phyloP scores from a whole-genome alignment of 2,113 vertebrate genomes.

The Passerina amoena region DNA sequence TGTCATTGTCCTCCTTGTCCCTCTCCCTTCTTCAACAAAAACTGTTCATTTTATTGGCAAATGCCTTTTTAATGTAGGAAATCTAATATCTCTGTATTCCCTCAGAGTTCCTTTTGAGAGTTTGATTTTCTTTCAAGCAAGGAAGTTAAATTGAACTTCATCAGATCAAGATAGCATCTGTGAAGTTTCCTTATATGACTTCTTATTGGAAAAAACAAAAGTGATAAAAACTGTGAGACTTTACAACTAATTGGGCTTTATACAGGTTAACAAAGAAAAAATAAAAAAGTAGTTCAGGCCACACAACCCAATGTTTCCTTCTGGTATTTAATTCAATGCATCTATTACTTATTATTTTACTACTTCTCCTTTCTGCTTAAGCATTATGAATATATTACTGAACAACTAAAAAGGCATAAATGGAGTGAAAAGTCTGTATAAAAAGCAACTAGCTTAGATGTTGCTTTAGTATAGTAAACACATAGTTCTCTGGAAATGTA shows the following conservation, averaged over 20 bases:
- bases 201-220: background rate
- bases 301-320: background rate
- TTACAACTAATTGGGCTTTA: background rate
- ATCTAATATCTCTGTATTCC: background rate
- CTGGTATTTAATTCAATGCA: background rate
- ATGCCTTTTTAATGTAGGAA: background rate
- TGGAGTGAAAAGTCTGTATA: background rate
- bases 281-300: background rate
- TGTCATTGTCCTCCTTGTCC: background rate
- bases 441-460: background rate
- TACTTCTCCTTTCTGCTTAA: background rate
- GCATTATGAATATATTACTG: background rate
- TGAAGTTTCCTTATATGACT: background rate
- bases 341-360: background rate
- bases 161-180: background rate
- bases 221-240: background rate
- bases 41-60: background rate
- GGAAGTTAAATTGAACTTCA: background rate
- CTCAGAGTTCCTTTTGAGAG: background rate
- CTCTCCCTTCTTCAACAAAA: background rate
- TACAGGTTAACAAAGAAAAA: background rate
- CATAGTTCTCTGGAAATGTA: too few species aligned
- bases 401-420: background rate
- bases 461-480: too few species aligned
- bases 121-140: background rate